Percentiles rank a stretch among this genome's conserved stretches.
These are phyloP conservation scores for Drosophila nikananu DNA, from an alignment of 1,140 invertebrate species.

Conservation along the genomic window DNA sequence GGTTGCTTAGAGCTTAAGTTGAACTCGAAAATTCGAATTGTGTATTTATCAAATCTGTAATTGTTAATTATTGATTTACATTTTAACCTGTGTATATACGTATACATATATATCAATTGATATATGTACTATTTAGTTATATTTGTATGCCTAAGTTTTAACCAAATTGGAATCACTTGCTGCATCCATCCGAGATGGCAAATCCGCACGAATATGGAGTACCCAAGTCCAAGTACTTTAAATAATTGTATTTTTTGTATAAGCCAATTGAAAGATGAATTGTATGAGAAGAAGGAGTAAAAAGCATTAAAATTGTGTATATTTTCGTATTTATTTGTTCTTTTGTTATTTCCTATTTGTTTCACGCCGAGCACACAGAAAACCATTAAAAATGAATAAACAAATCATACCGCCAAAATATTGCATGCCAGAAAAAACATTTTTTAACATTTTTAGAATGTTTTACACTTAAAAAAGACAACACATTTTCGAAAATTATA, in stretches of 20 bases:
- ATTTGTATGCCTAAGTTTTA: conserved; percentile 42
- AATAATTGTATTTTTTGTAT: conserved; percentile 38
- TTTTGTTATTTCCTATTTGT: conserved; percentile 29
- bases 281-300: conserved; percentile 46
- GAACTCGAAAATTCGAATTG: conserved; percentile 43
- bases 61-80: conserved; percentile 64
- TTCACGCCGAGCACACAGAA: conserved; percentile 27
- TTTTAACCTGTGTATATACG: conserved; percentile 70
- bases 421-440: conserved; percentile 55
- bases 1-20: conserved; percentile 48
- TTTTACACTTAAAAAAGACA: conserved; percentile 59
- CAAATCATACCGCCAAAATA: conserved; percentile 64
- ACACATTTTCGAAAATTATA: conserved; percentile 70
- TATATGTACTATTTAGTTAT: conserved; percentile 43
- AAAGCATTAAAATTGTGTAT: conserved; percentile 58
- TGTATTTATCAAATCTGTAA: conserved; percentile 67
- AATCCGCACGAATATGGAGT: conserved; percentile 35
- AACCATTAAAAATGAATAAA: conserved; percentile 7
- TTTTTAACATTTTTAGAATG: conserved; percentile 56
- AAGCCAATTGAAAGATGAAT: conserved; percentile 46
- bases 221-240: conserved; percentile 23
- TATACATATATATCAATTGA: conserved; percentile 32
- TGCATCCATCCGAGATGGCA: conserved; percentile 72
- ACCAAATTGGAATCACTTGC: conserved; percentile 61
- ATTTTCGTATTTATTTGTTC: conserved; percentile 50